phyloP scores from a whole-genome alignment of 2,888 invertebrate genomes.

The Dorcus hopei region DNA sequence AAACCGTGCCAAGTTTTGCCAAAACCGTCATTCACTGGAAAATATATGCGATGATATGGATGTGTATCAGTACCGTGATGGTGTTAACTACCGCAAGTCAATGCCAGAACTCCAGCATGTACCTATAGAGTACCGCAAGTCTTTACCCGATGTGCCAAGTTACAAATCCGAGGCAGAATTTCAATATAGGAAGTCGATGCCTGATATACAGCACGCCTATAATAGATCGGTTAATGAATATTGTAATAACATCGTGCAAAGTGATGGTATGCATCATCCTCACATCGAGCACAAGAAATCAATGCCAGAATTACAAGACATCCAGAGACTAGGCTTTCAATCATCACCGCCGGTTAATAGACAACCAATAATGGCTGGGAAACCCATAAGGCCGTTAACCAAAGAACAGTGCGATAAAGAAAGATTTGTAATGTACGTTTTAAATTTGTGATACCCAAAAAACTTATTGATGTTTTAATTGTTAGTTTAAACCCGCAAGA shows the following conservation, averaged over 20 bases:
- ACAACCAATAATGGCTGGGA: constrained; percentile 56
- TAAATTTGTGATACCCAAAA: too few species aligned
- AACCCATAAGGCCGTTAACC: constrained; percentile 51
- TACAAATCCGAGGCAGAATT: constrained; percentile 28
- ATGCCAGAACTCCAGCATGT: constrained; percentile 42
- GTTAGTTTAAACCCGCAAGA: constrained; percentile 25
- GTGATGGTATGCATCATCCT: constrained; percentile 39
- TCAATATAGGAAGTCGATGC: constrained; percentile 42
- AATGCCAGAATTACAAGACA: constrained; percentile 45
- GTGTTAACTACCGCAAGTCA: constrained; percentile 42
- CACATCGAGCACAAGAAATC: constrained; percentile 42
- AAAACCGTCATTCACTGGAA: constrained; percentile 44
- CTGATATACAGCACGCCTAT: constrained; percentile 42
- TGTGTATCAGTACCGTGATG: constrained; percentile 28
- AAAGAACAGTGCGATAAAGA: constrained; percentile 31
- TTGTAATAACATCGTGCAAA: constrained; percentile 12
- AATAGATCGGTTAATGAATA: constrained; percentile 27
- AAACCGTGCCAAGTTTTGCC: constrained; percentile 51
- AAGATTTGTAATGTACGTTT: background rate
- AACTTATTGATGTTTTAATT: background rate
- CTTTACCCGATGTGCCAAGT: constrained; percentile 30
- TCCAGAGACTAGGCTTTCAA: constrained; percentile 41
- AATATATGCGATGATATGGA: constrained; percentile 41
- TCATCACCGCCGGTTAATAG: constrained; percentile 34
- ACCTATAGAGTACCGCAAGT: constrained; percentile 33